These are phyloP conservation scores for Dioctria rufipes DNA, from an alignment of 2,888 invertebrate species.

Conservation along the genomic window DNA sequence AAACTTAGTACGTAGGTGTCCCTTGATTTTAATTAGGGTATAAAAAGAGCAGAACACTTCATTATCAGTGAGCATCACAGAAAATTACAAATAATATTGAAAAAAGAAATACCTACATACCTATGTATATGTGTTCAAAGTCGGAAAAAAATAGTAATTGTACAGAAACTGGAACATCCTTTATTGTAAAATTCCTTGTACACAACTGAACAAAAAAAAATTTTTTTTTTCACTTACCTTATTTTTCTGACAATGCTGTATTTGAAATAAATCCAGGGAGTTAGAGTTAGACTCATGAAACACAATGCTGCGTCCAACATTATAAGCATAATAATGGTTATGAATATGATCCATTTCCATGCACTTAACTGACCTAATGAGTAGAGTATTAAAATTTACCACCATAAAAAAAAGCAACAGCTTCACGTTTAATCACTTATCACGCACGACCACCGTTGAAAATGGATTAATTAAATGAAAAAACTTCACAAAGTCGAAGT, in stretches of 20 bases:
- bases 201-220: too few species aligned
- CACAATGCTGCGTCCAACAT: background rate
- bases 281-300: background rate
- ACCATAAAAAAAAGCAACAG: background rate
- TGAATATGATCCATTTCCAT: background rate
- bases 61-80: too few species aligned
- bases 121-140: too few species aligned
- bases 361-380: background rate
- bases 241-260: background rate
- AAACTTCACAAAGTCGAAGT: conserved; percentile 6
- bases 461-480: conserved; percentile 42
- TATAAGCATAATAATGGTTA: background rate
- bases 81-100: too few species aligned
- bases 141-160: too few species aligned
- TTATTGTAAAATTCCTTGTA: too few species aligned
- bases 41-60: too few species aligned
- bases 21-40: too few species aligned
- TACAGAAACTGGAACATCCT: too few species aligned
- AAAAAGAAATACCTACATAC: too few species aligned
- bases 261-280: conserved; percentile 2
- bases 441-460: conserved; percentile 35
- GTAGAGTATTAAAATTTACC: background rate
- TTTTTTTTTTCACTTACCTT: background rate
- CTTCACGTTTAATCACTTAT: background rate
- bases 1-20: too few species aligned